phyloP scores from a whole-genome alignment of 2,797 vertebrate genomes.

The Australoheros facetus region DNA sequence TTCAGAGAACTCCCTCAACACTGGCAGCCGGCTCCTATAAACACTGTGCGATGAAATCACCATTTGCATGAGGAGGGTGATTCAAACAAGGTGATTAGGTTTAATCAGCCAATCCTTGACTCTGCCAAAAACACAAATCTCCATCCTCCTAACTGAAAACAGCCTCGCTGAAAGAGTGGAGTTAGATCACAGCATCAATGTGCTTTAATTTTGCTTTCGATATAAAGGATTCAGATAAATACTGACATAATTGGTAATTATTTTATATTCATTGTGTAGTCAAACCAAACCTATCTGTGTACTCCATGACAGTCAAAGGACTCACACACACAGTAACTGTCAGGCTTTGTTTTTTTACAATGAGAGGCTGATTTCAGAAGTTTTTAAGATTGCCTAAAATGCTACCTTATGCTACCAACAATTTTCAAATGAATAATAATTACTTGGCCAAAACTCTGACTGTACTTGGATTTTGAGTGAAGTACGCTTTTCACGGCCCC shows the following conservation, averaged over 20 bases:
- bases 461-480: background rate
- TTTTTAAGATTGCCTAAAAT: background rate
- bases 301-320: background rate
- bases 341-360: background rate
- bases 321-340: background rate
- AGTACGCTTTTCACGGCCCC: background rate
- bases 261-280: background rate
- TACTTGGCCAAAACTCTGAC: background rate
- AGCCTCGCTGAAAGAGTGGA: background rate
- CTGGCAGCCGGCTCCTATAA: constrained; percentile 23
- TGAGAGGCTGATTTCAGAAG: background rate
- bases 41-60: constrained; percentile 28
- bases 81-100: constrained; percentile 39
- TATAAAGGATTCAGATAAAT: background rate
- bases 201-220: background rate
- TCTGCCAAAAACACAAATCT: constrained; percentile 14
- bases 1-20: constrained; percentile 32
- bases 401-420: no score
- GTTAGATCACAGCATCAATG: background rate
- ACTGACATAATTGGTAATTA: background rate
- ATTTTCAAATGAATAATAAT: background rate
- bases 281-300: background rate
- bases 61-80: constrained; percentile 19
- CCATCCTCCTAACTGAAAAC: background rate
- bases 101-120: constrained; percentile 16